phyloP scores from a whole-genome alignment of 2,888 invertebrate species.

The Erebia ligea region DNA sequence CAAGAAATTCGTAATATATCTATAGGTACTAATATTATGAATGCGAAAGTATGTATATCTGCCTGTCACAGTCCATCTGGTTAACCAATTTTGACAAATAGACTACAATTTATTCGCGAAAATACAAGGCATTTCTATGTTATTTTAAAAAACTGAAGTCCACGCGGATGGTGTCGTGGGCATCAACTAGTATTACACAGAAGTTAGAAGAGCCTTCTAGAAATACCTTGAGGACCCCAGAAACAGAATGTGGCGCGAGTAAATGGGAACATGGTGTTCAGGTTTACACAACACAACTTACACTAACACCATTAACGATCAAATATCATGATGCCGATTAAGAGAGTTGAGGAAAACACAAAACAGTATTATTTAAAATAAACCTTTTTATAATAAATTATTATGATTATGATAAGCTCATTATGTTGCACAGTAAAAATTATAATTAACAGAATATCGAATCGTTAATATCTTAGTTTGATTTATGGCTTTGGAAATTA shows the following conservation, averaged over 20 bases:
- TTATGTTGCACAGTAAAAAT: neutral
- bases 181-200: too few relatives aligned
- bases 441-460: neutral
- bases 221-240: conserved; percentile 41
- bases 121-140: too few relatives aligned
- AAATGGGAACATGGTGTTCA: conserved; percentile 21
- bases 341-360: conserved; percentile 10
- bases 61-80: too few relatives aligned
- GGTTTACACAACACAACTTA: neutral
- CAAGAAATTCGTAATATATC: too few relatives aligned
- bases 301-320: neutral
- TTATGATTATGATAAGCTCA: neutral
- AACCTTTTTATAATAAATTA: neutral
- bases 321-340: neutral
- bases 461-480: neutral
- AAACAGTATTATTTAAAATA: neutral
- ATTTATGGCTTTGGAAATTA: neutral
- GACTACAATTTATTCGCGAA: too few relatives aligned
- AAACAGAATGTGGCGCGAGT: conserved; percentile 30
- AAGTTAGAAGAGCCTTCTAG: neutral
- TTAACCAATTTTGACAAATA: too few relatives aligned
- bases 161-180: too few relatives aligned
- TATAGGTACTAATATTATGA: too few relatives aligned
- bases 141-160: too few relatives aligned
- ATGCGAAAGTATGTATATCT: too few relatives aligned